Base-by-base conservation (phyloP, 1,140 invertebrate species). In the Drosophila pectinifera region DNA sequence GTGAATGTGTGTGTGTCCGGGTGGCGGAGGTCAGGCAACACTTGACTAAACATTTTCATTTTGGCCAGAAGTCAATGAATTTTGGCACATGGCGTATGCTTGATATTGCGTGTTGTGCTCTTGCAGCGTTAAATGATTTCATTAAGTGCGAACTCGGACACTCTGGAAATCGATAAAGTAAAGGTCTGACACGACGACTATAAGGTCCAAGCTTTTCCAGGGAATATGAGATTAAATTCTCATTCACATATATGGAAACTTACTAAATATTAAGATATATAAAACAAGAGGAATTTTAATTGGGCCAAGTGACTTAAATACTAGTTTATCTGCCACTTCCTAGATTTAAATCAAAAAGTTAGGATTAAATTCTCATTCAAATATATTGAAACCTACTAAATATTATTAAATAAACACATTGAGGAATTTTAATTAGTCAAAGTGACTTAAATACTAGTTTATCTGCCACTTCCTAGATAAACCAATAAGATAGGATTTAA, bases 11-110 rank as follows among this genome's bases (percentile, higher is more conserved):
- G 48, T 26, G 43, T 42, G 16, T 31, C n/a, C 54, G 41, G n/a
- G 10, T 39, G 36, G 14, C 39, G 18, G 81, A 69, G 82, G 81
- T 85, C 81, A 74, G 83, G 75, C 72, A 80, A 89, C 83, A 86
- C 84, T 89, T 86, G 83, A 86, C 84, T 86, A 86, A 88, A 83
- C 83, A 86, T 86, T 86, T 86, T 89, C 83, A 86, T 88, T 88
- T 86, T 48, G 61, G 41, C 68, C 61, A 79, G 61, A 88, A 86
- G 83, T 86, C 83, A 86, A 88, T 86, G 83, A 83, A 78, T 86
- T 86, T 81, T 73, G 84, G 46, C 83, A 88, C 76, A 86, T 83
- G 83, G 75, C 79, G 79, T 88, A 79, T 83, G 54, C 84, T 76
- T 77, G 79, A 79, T 80, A 79, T 86, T 85, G 68, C 59, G 73